Evolutionary conservation across 2,888 invertebrate genomes (phyloP).

Genomic region (Drymonia ruficornis): DNA sequence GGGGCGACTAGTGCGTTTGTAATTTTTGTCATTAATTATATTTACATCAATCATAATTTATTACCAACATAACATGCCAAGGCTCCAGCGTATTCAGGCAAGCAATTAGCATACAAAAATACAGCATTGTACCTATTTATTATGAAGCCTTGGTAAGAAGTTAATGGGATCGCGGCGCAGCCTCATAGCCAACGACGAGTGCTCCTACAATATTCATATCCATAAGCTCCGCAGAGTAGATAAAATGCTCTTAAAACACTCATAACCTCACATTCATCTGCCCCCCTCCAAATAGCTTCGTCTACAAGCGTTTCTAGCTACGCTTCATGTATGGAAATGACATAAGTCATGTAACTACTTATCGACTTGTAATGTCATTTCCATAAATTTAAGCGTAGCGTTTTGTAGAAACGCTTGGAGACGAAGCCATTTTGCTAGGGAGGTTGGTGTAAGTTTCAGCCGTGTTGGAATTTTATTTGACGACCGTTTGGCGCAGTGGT

Average conservation of each 20-base stretch:
- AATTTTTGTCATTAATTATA: too few species aligned
- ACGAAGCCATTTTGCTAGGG: too few species aligned
- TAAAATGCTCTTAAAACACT: slow-evolving; percentile 42
- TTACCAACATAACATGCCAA: neutral
- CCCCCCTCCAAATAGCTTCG: too few species aligned
- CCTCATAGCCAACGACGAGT: slow-evolving; percentile 23
- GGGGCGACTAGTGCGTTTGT: too few species aligned
- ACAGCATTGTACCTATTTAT: slow-evolving; percentile 6
- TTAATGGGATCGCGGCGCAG: slow-evolving; percentile 26
- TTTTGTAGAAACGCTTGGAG: too few species aligned
- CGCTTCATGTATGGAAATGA: too few species aligned
- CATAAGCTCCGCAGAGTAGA: slow-evolving; percentile 27
- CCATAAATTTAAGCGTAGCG: too few species aligned
- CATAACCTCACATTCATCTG: slow-evolving; percentile 38
- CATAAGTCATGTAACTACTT: too few species aligned
- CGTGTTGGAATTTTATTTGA: slow-evolving; percentile 27
- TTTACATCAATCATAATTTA: neutral
- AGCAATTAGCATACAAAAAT: slow-evolving; percentile 18
- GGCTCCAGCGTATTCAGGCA: neutral
- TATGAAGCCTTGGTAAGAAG: slow-evolving; percentile 4
- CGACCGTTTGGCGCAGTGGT: too few species aligned
- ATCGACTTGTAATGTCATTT: too few species aligned
- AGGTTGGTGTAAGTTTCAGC: slow-evolving; percentile 25
- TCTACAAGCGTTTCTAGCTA: too few species aligned
- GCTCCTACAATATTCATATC: slow-evolving; percentile 38